Conservation (phyloP, 2,888 invertebrate species). For the Zootermopsis nevadensis region DNA sequence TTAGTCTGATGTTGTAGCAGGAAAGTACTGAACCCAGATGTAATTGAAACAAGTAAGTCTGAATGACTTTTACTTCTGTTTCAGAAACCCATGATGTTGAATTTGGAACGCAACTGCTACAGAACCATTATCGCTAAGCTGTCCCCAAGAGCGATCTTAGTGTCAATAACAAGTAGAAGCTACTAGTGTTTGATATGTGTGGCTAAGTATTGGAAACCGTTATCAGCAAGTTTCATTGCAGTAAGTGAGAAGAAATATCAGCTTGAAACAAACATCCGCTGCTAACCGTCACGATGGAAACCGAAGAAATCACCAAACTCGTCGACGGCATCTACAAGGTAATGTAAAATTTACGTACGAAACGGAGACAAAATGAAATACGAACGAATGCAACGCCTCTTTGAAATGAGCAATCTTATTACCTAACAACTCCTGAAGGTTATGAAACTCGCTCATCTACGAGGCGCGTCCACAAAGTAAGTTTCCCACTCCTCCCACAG, state of each 20-base stretch:
- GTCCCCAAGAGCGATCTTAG: neutral
- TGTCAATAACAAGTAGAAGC: neutral
- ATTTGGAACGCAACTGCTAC: neutral
- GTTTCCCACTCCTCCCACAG: too few relatives aligned
- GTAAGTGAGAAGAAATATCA: neutral
- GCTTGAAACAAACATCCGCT: neutral
- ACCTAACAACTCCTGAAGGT: too few relatives aligned
- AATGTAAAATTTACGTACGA: conserved; percentile 57
- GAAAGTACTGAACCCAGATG: too few relatives aligned
- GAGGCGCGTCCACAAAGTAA: too few relatives aligned
- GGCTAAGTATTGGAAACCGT: neutral
- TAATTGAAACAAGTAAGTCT: neutral
- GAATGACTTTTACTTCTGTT: neutral
- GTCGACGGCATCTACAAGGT: conserved; percentile 94
- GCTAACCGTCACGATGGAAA: conserved; percentile 72
- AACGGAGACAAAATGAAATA: too few relatives aligned
- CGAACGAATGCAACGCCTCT: too few relatives aligned
- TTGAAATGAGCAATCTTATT: too few relatives aligned
- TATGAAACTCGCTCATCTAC: too few relatives aligned
- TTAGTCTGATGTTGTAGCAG: too few relatives aligned
- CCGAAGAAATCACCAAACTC: conserved; percentile 89
- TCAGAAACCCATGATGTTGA: neutral
- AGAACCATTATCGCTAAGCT: neutral
- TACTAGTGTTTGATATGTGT: conserved; percentile 1
- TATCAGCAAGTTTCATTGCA: neutral